Conservation (phyloP, 2,888 invertebrate genomes). For the Ophion costatus region DNA sequence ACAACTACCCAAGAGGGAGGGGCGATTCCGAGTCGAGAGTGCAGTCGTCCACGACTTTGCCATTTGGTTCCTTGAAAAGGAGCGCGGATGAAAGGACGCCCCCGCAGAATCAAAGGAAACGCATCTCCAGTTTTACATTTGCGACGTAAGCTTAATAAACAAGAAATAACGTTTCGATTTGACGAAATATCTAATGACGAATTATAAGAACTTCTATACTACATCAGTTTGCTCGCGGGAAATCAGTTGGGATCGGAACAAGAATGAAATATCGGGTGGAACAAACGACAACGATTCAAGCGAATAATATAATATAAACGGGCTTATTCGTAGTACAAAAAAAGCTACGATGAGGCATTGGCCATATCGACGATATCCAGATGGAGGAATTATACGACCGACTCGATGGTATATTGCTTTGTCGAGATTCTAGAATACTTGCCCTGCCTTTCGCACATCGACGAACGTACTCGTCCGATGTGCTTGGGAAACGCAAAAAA, state of each 20-base stretch:
- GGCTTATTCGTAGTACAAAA: neutral
- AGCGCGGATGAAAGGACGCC: slow-evolving; percentile 26
- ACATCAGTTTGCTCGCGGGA: slow-evolving; percentile 64
- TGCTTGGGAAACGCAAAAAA: too few relatives aligned
- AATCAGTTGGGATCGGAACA: neutral
- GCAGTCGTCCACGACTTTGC: slow-evolving; percentile 33
- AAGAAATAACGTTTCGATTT: neutral
- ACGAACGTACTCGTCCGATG: too few relatives aligned
- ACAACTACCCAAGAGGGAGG: slow-evolving; percentile 45
- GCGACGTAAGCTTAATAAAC: slow-evolving; percentile 28
- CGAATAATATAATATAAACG: slow-evolving; percentile 10
- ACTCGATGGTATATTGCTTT: slow-evolving; percentile 39
- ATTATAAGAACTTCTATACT: slow-evolving; percentile 70
- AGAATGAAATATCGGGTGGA: slow-evolving; percentile 13
- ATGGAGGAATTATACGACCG: slow-evolving; percentile 47
- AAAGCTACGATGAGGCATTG: slow-evolving; percentile 9
- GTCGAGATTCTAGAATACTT: slow-evolving; percentile 47
- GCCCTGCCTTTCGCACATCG: slow-evolving; percentile 1
- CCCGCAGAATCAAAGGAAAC: slow-evolving; percentile 42
- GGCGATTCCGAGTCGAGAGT: slow-evolving; percentile 21
- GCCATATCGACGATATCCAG: slow-evolving; percentile 60
- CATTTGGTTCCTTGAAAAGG: slow-evolving; percentile 60
- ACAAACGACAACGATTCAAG: neutral
- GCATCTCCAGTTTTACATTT: slow-evolving; percentile 46
- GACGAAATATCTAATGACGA: slow-evolving; percentile 12